Evolutionary conservation across 2,797 vertebrate genomes (phyloP), one percentile per base, ranked within the genome.

Genomic region (Miichthys miiuy): DNA sequence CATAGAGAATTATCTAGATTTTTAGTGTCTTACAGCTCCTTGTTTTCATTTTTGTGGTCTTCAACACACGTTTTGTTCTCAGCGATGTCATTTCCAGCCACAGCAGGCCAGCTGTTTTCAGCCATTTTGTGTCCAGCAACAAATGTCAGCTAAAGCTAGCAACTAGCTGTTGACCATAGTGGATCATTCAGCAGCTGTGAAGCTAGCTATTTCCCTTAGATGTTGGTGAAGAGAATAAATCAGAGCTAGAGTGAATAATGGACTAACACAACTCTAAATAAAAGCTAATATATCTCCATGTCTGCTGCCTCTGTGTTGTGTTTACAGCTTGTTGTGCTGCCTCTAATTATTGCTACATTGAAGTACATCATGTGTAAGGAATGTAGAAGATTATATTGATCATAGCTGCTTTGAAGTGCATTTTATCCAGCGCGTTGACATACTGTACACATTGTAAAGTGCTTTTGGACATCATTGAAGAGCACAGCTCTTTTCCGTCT

Each of bases 401-500:
- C 47, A 30, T 18, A 9, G 21, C 21, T 11, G 17, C 50, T 62
- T 73, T 64, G 4, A 55, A 57, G 41, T n/a, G 10, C 6, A 20
- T 63, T 83, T 8, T 47, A 20, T 56, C 38, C 56, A 46, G 10
- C 55, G 27, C 65, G 27, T 0, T 41, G 21, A 50, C n/a, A 51
- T 42, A 42, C 38, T 47, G 38, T 51, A 25, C 47, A 54, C 30
- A 51, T 48, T 56, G 18, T 51, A 10, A 44, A 56, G 18, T 27
- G 11, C 20, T 56, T 5, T 44, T 68, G 38, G 34, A 58, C 52
- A 42, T 25, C 66, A 21, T 18, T 48, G n/a, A 34, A 23, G 47
- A 79, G 25, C 16, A 30, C n/a, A 44, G 64, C 50, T 70, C 48
- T 79, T 84, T 80, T 70, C 38, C 75, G 14, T 78, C 67, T 30